A percentile compares a stretch with the other conserved stretches of the same genome.
Evolutionary conservation across 2,888 invertebrate species (phyloP).

Genomic region (Ophonus ardosiacus): DNA sequence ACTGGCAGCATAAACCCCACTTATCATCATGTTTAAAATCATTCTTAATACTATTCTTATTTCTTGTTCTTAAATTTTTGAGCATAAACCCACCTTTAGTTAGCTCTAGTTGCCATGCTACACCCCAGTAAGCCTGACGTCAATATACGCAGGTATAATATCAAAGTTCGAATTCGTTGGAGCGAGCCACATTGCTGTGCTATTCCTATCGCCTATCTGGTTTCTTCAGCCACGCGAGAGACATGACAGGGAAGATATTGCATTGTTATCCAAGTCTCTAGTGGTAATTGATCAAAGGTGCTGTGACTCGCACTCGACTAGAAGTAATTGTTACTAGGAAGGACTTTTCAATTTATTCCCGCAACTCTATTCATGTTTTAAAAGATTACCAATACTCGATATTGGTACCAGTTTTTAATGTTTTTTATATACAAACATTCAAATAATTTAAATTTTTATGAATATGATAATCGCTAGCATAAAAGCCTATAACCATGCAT

Average conservation of each 20-base stretch:
- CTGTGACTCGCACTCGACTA: conserved; percentile 6
- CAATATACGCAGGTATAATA: conserved; percentile 44
- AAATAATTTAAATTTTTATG: too few species aligned
- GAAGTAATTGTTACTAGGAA: conserved; percentile 18
- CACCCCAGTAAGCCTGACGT: not conserved
- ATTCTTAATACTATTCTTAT: too few species aligned
- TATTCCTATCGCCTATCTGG: conserved; percentile 47
- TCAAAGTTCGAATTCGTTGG: conserved; percentile 49
- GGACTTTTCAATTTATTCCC: conserved; percentile 1
- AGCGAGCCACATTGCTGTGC: conserved; percentile 43
- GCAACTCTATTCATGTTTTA: not conserved
- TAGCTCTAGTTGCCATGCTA: conserved; percentile 15
- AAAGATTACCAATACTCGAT: not conserved
- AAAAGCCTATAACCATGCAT: too few species aligned
- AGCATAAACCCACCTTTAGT: too few species aligned
- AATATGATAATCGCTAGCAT: too few species aligned
- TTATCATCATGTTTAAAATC: too few species aligned
- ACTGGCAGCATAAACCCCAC: too few species aligned
- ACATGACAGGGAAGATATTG: conserved; percentile 36
- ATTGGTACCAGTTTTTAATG: not conserved
- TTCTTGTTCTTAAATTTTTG: too few species aligned
- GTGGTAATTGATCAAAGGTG: conserved; percentile 46
- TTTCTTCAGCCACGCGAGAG: conserved; percentile 47
- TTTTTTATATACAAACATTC: too few species aligned
- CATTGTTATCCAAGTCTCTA: conserved; percentile 40